phyloP scores from a whole-genome alignment of 2,888 invertebrate genomes.

The Pteria penguin region DNA sequence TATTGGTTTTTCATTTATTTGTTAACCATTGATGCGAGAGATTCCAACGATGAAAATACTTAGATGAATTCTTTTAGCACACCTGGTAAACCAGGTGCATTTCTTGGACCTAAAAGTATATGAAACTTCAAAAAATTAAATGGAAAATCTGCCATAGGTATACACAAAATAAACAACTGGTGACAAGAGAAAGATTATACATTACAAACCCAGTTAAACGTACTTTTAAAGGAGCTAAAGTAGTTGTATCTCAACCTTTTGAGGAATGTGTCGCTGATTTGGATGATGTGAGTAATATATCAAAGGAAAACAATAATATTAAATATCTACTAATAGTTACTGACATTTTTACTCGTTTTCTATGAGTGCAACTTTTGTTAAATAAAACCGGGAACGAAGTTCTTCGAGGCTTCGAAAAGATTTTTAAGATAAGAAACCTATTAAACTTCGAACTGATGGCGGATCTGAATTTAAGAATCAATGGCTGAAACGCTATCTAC shows the following conservation, averaged over 20 bases:
- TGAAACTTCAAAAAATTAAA: background rate
- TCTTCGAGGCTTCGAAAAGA: conserved; percentile 34
- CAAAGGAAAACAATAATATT: conserved; percentile 40
- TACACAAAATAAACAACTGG: conserved; percentile 7
- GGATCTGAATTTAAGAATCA: conserved; percentile 43
- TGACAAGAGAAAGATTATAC: conserved; percentile 41
- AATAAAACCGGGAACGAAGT: conserved; percentile 42
- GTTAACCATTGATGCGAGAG: background rate
- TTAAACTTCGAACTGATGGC: conserved; percentile 36
- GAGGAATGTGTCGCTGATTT: conserved; percentile 40
- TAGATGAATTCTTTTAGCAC: background rate
- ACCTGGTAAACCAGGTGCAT: background rate
- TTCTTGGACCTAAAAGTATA: background rate
- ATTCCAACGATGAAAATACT: too few species aligned
- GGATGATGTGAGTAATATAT: conserved; percentile 40
- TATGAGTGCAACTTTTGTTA: conserved; percentile 44
- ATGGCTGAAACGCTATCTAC: conserved; percentile 7
- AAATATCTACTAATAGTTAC: conserved; percentile 40
- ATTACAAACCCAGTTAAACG: conserved; percentile 33
- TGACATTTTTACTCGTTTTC: conserved; percentile 41
- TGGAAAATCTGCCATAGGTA: background rate
- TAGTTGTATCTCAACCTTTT: conserved; percentile 33
- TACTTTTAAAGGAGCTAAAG: conserved; percentile 35
- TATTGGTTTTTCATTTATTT: background rate
- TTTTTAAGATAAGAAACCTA: conserved; percentile 28